A percentile compares a stretch with the other conserved stretches of the same genome.
Evolutionary conservation across 2,797 vertebrate genomes (phyloP).

Genomic region (Carduelis carduelis): DNA sequence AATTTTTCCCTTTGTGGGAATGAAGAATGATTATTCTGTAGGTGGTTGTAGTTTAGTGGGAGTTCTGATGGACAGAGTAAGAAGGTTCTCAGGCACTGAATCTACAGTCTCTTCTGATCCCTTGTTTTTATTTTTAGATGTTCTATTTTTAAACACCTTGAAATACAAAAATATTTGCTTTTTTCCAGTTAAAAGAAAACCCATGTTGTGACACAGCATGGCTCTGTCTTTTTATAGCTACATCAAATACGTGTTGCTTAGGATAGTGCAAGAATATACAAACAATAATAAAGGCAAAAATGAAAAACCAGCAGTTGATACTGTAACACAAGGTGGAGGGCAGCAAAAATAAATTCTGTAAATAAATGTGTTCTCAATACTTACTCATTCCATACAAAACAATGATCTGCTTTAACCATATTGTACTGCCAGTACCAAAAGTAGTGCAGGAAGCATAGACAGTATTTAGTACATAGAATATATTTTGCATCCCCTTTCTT

Average conservation of each 20-base stretch:
- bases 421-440: background rate
- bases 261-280: background rate
- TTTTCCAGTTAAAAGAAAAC: conserved; percentile 8
- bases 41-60: background rate
- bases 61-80: background rate
- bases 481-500: background rate
- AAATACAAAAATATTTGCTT: conserved; percentile 36
- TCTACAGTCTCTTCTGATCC: background rate
- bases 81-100: background rate
- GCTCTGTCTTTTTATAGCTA: conserved; percentile 44
- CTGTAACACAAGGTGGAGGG: background rate
- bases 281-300: background rate
- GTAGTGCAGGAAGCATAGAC: background rate
- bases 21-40: background rate
- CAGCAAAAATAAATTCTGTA: background rate
- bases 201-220: conserved; percentile 32
- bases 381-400: background rate
- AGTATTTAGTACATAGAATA: background rate
- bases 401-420: background rate
- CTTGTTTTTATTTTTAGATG: conserved; percentile 15
- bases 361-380: background rate
- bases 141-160: conserved; percentile 23
- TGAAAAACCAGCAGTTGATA: background rate
- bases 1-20: background rate
- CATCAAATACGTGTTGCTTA: conserved; percentile 20